These are phyloP conservation scores for Drosophila meridiana DNA, from an alignment of 2,888 invertebrate species.

Conservation along the genomic window DNA sequence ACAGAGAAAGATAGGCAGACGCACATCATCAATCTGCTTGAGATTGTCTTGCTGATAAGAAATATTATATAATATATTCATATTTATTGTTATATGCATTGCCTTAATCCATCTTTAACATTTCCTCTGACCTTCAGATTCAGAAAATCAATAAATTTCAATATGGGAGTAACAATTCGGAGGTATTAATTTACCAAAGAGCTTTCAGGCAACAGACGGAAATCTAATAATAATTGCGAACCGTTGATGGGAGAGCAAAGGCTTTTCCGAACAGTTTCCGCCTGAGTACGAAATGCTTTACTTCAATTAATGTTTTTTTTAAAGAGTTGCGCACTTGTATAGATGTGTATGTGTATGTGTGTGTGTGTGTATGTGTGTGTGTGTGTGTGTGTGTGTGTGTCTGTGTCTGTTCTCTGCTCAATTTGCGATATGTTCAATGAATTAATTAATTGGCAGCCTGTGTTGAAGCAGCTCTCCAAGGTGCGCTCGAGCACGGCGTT, in stretches of 20 bases:
- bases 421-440: constrained; percentile 58
- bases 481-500: constrained; percentile 19
- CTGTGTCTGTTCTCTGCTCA: constrained; percentile 25
- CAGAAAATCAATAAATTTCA: neutral
- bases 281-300: constrained; percentile 3
- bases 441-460: constrained; percentile 76
- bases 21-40: neutral
- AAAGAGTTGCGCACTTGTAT: constrained; percentile 20
- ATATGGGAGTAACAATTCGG: neutral
- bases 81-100: too few relatives aligned
- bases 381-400: neutral
- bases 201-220: neutral
- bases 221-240: constrained; percentile 6
- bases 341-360: neutral
- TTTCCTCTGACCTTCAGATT: neutral
- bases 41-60: neutral
- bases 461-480: constrained; percentile 64
- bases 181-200: constrained; percentile 3
- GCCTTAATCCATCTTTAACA: neutral
- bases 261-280: constrained; percentile 1
- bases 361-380: neutral
- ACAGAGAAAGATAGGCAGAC: neutral
- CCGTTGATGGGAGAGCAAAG: neutral
- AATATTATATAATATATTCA: too few relatives aligned
- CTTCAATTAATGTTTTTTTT: constrained; percentile 12